These are phyloP conservation scores for Muraenolepis orangiensis DNA, from an alignment of 2,797 vertebrate species.

Conservation along the genomic window DNA sequence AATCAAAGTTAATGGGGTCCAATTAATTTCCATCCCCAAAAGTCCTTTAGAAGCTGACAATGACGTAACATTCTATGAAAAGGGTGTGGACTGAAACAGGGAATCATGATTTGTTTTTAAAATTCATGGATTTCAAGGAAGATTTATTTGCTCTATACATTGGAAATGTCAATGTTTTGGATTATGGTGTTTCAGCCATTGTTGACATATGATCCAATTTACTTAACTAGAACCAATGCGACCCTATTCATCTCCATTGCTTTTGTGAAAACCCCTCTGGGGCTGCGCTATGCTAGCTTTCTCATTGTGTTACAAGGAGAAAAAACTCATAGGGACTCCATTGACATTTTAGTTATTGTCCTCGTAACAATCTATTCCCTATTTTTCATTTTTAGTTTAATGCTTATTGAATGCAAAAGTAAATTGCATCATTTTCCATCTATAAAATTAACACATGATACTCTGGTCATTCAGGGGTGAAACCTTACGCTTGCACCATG, in stretches of 20 bases:
- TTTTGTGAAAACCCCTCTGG: neutral
- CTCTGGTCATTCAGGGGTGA: constrained; percentile 73
- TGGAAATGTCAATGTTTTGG: neutral
- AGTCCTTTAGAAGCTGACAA: constrained; percentile 12
- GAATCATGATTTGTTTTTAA: neutral
- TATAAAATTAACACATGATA: constrained; percentile 46
- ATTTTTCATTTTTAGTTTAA: neutral
- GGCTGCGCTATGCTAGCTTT: neutral
- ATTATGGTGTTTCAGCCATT: neutral
- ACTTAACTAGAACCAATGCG: neutral
- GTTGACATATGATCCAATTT: neutral
- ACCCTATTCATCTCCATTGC: neutral
- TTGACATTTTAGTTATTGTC: neutral
- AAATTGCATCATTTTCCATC: neutral
- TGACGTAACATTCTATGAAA: too few species aligned
- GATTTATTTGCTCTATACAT: neutral
- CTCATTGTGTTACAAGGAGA: neutral
- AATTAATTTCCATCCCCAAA: constrained; percentile 28
- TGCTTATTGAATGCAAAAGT: constrained; percentile 54
- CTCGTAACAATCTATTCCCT: too few species aligned
- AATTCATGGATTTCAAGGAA: neutral
- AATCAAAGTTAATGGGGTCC: neutral
- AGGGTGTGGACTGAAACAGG: neutral
- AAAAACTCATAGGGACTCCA: neutral
- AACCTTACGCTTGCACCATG: constrained; percentile 75